These are phyloP conservation scores for Drosophila phalerata DNA, from an alignment of 2,888 invertebrate species.

Conservation along the genomic window DNA sequence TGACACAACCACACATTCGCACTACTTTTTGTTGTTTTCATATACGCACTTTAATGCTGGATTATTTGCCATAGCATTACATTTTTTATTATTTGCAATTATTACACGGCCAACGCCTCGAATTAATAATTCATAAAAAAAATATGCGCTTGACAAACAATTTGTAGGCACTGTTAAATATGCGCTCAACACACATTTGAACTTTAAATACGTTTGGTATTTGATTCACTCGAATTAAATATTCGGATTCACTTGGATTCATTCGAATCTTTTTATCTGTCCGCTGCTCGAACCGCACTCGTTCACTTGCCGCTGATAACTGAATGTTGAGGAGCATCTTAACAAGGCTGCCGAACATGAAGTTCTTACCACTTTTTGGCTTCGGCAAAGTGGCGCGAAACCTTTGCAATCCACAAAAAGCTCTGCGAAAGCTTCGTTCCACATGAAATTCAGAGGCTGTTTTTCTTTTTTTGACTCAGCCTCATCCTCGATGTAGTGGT, in stretches of 20 bases:
- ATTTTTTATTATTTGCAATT: constrained; percentile 25
- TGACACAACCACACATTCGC: constrained; percentile 26
- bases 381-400: constrained; percentile 73
- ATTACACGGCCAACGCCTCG: constrained; percentile 25
- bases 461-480: constrained; percentile 22
- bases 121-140: constrained; percentile 16
- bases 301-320: constrained; percentile 68
- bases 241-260: constrained; percentile 9
- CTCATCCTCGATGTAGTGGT: neutral
- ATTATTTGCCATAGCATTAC: constrained; percentile 58
- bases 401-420: constrained; percentile 65
- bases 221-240: constrained; percentile 2
- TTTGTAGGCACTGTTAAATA: constrained; percentile 2
- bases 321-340: constrained; percentile 60
- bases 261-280: neutral
- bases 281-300: constrained; percentile 65
- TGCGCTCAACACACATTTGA: neutral
- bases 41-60: constrained; percentile 41
- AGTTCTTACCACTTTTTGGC: constrained; percentile 67
- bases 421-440: constrained; percentile 68
- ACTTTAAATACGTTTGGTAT: neutral
- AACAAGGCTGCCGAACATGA: constrained; percentile 56
- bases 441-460: constrained; percentile 35
- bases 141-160: constrained; percentile 4
- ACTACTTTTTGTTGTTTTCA: constrained; percentile 32